Evolutionary conservation across 1,140 invertebrate species (phyloP), one percentile per base, ranked within the genome.

Genomic region (Himalopsyche phryganea): DNA sequence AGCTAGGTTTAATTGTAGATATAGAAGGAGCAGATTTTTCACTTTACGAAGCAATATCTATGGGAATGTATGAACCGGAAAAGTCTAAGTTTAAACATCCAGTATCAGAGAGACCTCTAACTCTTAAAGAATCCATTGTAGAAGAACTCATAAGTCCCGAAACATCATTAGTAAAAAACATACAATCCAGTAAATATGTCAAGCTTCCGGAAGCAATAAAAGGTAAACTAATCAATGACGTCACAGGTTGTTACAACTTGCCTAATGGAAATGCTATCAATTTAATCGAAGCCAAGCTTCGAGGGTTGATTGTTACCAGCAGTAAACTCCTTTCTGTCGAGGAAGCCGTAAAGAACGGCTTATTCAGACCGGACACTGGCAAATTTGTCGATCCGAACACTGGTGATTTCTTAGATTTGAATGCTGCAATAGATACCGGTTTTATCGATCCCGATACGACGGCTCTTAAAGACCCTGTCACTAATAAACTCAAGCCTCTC

Each of bases 81-180:
- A 84, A 85, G 42, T 82, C 86, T 11, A 80, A 84, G 60, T 90
- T 97, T 67, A 77, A 90, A 7, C 90, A 96, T 72, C 94, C 94
- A 1, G 82, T 85, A 1, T 89, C 83, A 13, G 88, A 89, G 28
- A 83, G 86, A 62, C 84, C 82, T 68, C 77, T 92, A 2, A 87
- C 86, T n/a, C 71, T 98, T 1, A 84, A 85, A 60, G 87, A 90
- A 62, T 87, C 92, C 9, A 84, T 90, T 59, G 80, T 84, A 36
- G 82, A 88, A 66, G 87, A 91, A 70, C 68, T 96, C n/a, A 85
- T 97, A 42, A 88, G 92, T 76, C 84, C 90, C 0, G 77, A 87
- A 40, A 81, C 80, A 6, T 94, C 92, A 4, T 75, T 94, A 40
- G 77, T 98, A 0, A 90, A 91, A 72, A 81, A 92, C 67, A 75